A percentile compares a stretch with the other conserved stretches of the same genome.
phyloP scores from a whole-genome alignment of 2,888 invertebrate species.

The Drosophila kuntzei region DNA sequence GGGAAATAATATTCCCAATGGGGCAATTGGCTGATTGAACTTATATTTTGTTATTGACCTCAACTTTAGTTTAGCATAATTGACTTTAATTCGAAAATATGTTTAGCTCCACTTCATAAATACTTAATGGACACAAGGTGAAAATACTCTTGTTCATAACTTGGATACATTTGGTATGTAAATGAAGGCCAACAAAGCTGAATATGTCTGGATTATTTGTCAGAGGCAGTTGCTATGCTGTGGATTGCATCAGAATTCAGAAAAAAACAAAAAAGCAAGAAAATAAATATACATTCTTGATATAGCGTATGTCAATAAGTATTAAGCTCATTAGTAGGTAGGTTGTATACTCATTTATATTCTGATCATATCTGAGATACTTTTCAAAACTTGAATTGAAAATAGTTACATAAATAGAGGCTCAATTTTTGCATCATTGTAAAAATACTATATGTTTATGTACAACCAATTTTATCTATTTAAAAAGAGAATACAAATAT shows the following conservation, averaged over 20 bases:
- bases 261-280: slow-evolving; percentile 6
- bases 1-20: neutral
- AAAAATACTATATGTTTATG: too few relatives aligned
- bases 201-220: slow-evolving; percentile 16
- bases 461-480: too few relatives aligned
- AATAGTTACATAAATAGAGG: too few relatives aligned
- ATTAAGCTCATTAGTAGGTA: neutral
- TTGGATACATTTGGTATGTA: slow-evolving; percentile 37
- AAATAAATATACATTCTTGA: neutral
- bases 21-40: slow-evolving; percentile 39
- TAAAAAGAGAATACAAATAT: too few relatives aligned
- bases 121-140: slow-evolving; percentile 72
- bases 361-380: too few relatives aligned
- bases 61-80: slow-evolving; percentile 64
- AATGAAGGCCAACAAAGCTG: slow-evolving; percentile 30
- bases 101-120: slow-evolving; percentile 61
- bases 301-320: neutral
- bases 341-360: too few relatives aligned
- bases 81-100: slow-evolving; percentile 69
- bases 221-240: slow-evolving; percentile 11
- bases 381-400: too few relatives aligned
- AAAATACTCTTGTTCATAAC: slow-evolving; percentile 42
- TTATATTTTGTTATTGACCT: slow-evolving; percentile 47
- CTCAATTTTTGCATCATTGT: too few relatives aligned
- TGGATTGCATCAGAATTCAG: neutral